A percentile compares a stretch with the other conserved stretches of the same genome.
Conservation (phyloP, 2,888 invertebrate species). For the Agonum fuliginosum region DNA sequence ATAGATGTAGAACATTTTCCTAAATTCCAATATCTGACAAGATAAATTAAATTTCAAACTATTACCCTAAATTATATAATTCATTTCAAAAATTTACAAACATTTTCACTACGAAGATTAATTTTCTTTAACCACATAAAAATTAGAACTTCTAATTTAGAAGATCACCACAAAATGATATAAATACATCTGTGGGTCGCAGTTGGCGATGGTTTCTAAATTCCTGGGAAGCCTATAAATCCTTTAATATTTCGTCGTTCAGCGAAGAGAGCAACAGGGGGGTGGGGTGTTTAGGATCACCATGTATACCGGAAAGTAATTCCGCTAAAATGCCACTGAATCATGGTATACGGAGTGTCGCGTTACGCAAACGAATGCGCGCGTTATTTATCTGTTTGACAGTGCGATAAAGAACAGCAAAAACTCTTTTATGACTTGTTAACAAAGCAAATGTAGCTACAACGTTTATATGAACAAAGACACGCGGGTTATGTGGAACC, state of each 20-base stretch:
- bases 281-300: conserved; percentile 1
- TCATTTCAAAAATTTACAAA: conserved; percentile 16
- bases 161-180: background rate
- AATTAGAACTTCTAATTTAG: background rate
- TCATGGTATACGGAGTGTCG: conserved; percentile 22
- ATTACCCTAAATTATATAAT: background rate
- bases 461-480: conserved; percentile 49
- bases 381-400: conserved; percentile 56
- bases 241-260: conserved; percentile 40
- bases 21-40: conserved; percentile 22
- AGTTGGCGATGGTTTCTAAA: conserved; percentile 14
- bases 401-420: conserved; percentile 43
- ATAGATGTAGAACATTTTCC: conserved; percentile 6
- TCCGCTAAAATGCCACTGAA: conserved; percentile 50
- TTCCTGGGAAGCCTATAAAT: conserved; percentile 35
- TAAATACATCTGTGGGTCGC: conserved; percentile 17
- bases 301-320: conserved; percentile 49
- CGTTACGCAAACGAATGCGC: conserved; percentile 37
- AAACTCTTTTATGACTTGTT: conserved; percentile 54
- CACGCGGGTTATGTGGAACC: background rate
- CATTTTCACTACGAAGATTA: background rate
- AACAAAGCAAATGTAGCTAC: conserved; percentile 48
- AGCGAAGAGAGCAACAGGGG: background rate
- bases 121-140: conserved; percentile 11
- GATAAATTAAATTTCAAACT: conserved; percentile 20